Base-by-base conservation (phyloP, 2,113 vertebrate species). In the Urocitellus parryii region DNA sequence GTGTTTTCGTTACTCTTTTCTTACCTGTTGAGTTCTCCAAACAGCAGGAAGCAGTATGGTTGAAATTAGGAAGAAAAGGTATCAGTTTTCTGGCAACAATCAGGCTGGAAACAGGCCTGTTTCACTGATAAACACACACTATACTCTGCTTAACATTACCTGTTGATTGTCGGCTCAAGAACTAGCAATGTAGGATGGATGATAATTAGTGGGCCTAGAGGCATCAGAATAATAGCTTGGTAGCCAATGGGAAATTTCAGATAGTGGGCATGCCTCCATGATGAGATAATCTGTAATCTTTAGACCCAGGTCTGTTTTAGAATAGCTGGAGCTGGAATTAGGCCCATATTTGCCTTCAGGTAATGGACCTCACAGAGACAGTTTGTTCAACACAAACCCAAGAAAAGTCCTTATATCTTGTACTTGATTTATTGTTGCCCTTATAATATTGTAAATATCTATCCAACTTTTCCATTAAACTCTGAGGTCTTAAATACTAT, bases 211-310 rank as follows among this genome's bases (percentile, higher is more conserved):
- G 63, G 70, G 77, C 56, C 82, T 81, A 25, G 24, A 58, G 81
- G 67, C 32, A 90, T 51, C 27, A 85, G 58, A 92, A 34, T 45
- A 73, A 77, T 72, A 95, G 27, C 56, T 53, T 58, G 17, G 42
- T 76, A 42, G 45, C 34, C 14, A 45, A 90, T 92, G 63, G 63
- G 79, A 87, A 92, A 78, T 95, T 94, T 90, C 73, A 90, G 67
- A 81, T 20, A 25, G 24, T 7, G 10, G 79, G 45, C 72, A 67
- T 90, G 72, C 27, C 34, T 93, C 83, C 90, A 78, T 53, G 13
- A 74, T 68, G 90, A 94, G 81, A 42, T 90, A 56, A 88, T 77
- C 73, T 74, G 68, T 96, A 63, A 80, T 81, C 93, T 92, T 95
- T 90, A 67, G 90, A 92, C 11, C 87, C 68, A 13, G 27, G n/a